Evolutionary conservation across 2,797 vertebrate species (phyloP).

Genomic region (Merluccius polli): DNA sequence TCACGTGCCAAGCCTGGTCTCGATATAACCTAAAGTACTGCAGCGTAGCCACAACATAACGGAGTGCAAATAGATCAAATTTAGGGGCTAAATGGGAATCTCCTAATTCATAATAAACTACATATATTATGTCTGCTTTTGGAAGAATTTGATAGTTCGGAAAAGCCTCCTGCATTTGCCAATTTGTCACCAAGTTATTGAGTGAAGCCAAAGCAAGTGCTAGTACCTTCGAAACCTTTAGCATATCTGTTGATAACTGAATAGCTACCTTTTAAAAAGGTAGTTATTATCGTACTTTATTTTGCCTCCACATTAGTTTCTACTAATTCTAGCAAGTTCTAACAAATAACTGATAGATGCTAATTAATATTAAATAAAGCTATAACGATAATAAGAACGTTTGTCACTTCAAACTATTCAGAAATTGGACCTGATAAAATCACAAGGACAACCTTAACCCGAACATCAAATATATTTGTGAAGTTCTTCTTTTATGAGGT

Average conservation of each 20-base stretch:
- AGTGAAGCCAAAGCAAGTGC: slow-evolving; percentile 1
- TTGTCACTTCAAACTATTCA: neutral
- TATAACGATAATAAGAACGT: neutral
- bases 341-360: slow-evolving; percentile 1
- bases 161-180: slow-evolving; percentile 2
- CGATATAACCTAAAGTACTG: slow-evolving; percentile 16
- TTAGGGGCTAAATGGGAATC: slow-evolving; percentile 1
- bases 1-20: slow-evolving; percentile 58
- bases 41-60: slow-evolving; percentile 27
- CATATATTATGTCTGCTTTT: neutral
- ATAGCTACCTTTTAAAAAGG: neutral
- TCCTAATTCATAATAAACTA: neutral
- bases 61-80: slow-evolving; percentile 50
- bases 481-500: slow-evolving; percentile 14
- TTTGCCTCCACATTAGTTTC: neutral
- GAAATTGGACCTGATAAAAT: neutral
- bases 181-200: neutral
- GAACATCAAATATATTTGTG: too few species aligned
- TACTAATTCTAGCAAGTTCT: neutral
- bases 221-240: neutral
- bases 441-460: neutral
- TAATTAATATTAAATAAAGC: neutral
- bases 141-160: neutral
- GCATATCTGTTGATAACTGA: neutral
- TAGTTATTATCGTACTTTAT: neutral